Conservation (phyloP, 2,113 vertebrate species). For the Chaenocephalus aceratus region DNA sequence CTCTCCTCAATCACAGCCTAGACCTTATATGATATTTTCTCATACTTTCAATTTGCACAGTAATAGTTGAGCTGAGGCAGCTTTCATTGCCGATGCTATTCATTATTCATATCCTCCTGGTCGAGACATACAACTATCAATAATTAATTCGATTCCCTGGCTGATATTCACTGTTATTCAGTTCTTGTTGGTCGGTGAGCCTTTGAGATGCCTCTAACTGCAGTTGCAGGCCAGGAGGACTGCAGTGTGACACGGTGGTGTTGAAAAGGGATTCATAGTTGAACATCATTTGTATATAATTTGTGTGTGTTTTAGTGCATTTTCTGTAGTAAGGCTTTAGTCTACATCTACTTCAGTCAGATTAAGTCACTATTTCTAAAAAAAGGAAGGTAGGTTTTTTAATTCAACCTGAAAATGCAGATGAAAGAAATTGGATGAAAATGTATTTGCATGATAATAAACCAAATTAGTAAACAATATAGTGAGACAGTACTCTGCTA, state of each 20-base stretch:
- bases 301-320: too few relatives aligned
- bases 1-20: not conserved
- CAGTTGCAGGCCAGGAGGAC: not conserved
- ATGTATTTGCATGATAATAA: too few relatives aligned
- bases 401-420: too few relatives aligned
- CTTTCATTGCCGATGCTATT: not conserved
- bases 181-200: not conserved
- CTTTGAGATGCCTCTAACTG: not conserved
- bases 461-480: not conserved
- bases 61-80: not conserved
- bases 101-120: conserved; percentile 7
- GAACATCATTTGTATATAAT: too few relatives aligned
- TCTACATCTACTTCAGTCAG: too few relatives aligned
- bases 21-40: not conserved
- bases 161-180: not conserved
- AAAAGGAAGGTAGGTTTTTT: too few relatives aligned
- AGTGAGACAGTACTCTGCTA: not conserved
- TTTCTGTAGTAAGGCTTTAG: too few relatives aligned
- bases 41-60: not conserved
- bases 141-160: conserved; percentile 1
- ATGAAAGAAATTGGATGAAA: too few relatives aligned
- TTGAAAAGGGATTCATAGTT: too few relatives aligned
- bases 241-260: not conserved
- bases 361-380: too few relatives aligned
- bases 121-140: not conserved